Base-by-base conservation (phyloP, 2,113 vertebrate genomes). In the Scalopus aquaticus region DNA sequence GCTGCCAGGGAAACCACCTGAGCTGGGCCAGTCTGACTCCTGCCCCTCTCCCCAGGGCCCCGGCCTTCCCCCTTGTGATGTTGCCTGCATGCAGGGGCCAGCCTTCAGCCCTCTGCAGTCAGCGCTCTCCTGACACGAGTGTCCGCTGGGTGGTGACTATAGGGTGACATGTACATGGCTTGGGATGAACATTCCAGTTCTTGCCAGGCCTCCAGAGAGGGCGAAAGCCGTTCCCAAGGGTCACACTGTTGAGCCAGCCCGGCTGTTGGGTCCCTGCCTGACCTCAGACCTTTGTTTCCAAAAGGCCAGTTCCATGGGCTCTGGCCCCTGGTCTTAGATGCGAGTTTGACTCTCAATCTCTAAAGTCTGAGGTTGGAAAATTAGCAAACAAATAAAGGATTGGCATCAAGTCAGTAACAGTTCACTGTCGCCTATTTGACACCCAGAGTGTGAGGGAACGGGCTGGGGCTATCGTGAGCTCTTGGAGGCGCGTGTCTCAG, bases 41-140 rank as follows among this genome's bases (percentile, higher is more conserved):
- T 51, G 49, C 32, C 22, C 26, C 30, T 69, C 28, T 35, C 39
- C n/a, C 42, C 2, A 15, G 86, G 39, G n/a, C n/a, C n/a, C n/a
- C 22, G 0, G 0, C 22, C 8, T 4, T 54, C 32, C 49, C 60
- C 12, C 16, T 56, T 24, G 13, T 20, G 39, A 39, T 17, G 17
- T 9, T 13, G 19, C 13, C 22, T 37, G 6, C 6, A 16, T 2
- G 0, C 3, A 7, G 10, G 11, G 22, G 49, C 22, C 72, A 3
- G 26, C n/a, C 51, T 39, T 24, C 13, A 17, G 46, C 49, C 60
- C 37, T 56, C 9, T 2, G 0, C 30, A 12, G 26, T 4, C 39
- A 3, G 1, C 26, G 16, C 9, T 54, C 6, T 58, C 6, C 17
- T 16, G 51, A 56, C 1, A 5, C 6, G 17, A 73, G 28, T 46